phyloP scores from a whole-genome alignment of 2,888 invertebrate genomes.

The Physocephala rufipes region DNA sequence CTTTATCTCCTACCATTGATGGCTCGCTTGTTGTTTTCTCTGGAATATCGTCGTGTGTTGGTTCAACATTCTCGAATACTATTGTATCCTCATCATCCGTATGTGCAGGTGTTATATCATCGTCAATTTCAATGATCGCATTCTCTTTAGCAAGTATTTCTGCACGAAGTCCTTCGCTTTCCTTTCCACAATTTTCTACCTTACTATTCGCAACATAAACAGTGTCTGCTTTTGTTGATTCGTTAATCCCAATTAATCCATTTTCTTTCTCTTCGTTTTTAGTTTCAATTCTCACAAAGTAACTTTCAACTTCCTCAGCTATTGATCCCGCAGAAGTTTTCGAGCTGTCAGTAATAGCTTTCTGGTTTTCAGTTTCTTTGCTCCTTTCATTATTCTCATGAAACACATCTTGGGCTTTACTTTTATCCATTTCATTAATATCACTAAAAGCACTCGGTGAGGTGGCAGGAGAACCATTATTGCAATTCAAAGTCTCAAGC shows the following conservation, averaged over 20 bases:
- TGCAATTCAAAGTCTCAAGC: background rate
- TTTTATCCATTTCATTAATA: background rate
- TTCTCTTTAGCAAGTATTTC: slow-evolving; percentile 24
- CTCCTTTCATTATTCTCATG: background rate
- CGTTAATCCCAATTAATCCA: background rate
- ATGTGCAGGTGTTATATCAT: slow-evolving; percentile 36
- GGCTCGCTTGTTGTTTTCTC: background rate
- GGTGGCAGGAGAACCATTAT: background rate
- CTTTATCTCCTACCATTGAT: background rate
- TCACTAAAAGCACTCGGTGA: slow-evolving; percentile 12
- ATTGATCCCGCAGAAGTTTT: background rate
- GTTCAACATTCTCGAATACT: background rate
- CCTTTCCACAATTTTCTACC: background rate
- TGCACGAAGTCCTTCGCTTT: background rate
- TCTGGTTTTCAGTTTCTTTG: too few species aligned
- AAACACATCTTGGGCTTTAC: background rate
- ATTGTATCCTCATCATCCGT: slow-evolving; percentile 37
- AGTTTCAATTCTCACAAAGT: background rate
- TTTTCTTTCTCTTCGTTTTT: background rate
- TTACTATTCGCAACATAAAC: background rate
- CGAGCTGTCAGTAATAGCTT: background rate
- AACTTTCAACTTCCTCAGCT: slow-evolving; percentile 2
- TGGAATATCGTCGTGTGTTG: background rate
- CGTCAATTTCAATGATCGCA: slow-evolving; percentile 41
- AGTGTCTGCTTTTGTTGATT: background rate